Evolutionary conservation across 1,140 invertebrate genomes (phyloP), one percentile per base, ranked within the genome.

Genomic region (Halyomorpha halys): DNA sequence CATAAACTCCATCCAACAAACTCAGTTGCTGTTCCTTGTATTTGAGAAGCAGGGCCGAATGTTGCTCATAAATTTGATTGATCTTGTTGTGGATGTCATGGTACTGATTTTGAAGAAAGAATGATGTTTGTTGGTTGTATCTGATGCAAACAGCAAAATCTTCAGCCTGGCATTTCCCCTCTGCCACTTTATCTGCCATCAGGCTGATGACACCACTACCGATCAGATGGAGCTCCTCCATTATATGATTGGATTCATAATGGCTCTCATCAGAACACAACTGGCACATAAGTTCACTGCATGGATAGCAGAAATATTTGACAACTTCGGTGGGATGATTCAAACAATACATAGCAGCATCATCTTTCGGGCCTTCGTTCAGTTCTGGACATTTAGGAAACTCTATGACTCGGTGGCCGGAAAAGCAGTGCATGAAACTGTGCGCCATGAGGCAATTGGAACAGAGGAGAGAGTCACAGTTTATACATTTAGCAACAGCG

Each of bases 361-460:
- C 68, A 47, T 70, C 68, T 9, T 76, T 66, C 13, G 79, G 77
- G 66, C 69, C 74, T 49, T 89, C 86, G n/a, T 16, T 11, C n/a
- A 21, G 21, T 11, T 49, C 47, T 18, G n/a, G n/a, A 49, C 5
- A 6, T 78, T 80, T 18, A 19, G 68, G 54, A 68, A 93, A 79
- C 65, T 85, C 86, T 47, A 88, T 80, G 14, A 97, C 89, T n/a
- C 90, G 84, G 76, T 98, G 95, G 39, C 93, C 92, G 74, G 96
- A 92, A 77, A 98, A 98, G 74, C 93, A 97, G 74, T 97, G 92
- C 94, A 98, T 97, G 74, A 90, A 96, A 75, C 96, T 90, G 75
- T 98, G 95, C 53, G 94, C 94, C 83, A 94, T 95, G 69, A 94
- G 91, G 82, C 95, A 98, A 72, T 95, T 94, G 53, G 89, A 83